A percentile compares a stretch with the other conserved stretches of the same genome.
phyloP scores from a whole-genome alignment of 2,797 vertebrate species.

The Falco cherrug region DNA sequence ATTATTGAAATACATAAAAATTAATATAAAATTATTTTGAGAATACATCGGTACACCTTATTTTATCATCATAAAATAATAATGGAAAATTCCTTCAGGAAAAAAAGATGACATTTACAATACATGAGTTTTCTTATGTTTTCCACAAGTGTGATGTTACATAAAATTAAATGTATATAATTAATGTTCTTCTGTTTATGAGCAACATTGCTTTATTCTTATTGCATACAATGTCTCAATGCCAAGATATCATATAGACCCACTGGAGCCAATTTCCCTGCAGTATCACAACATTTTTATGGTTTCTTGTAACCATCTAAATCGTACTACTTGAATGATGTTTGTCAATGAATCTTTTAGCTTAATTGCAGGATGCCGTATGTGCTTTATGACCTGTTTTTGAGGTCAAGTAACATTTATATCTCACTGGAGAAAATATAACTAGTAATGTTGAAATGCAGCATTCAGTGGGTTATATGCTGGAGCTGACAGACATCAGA shows the following conservation, averaged over 20 bases:
- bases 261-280: constrained; percentile 47
- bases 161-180: constrained; percentile 63
- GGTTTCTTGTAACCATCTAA: constrained; percentile 63
- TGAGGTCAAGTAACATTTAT: constrained; percentile 46
- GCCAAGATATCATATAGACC: constrained; percentile 32
- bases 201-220: background rate
- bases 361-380: constrained; percentile 44
- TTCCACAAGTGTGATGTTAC: constrained; percentile 24
- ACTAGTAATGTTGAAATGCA: background rate
- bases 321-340: constrained; percentile 4
- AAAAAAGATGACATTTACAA: background rate
- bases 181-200: constrained; percentile 51
- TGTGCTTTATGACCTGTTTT: constrained; percentile 7
- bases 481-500: background rate
- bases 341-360: constrained; percentile 56
- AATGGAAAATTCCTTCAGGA: constrained; percentile 23
- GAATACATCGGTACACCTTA: constrained; percentile 8
- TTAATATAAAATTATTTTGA: constrained; percentile 50
- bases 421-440: constrained; percentile 11
- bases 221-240: background rate
- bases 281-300: constrained; percentile 48
- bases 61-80: constrained; percentile 51
- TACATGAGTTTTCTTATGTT: background rate
- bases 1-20: constrained; percentile 3
- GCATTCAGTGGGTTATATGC: background rate